A percentile compares a stretch with the other conserved stretches of the same genome.
These are phyloP conservation scores for Helostoma temminkii DNA, from an alignment of 2,797 vertebrate species.

Conservation along the genomic window DNA sequence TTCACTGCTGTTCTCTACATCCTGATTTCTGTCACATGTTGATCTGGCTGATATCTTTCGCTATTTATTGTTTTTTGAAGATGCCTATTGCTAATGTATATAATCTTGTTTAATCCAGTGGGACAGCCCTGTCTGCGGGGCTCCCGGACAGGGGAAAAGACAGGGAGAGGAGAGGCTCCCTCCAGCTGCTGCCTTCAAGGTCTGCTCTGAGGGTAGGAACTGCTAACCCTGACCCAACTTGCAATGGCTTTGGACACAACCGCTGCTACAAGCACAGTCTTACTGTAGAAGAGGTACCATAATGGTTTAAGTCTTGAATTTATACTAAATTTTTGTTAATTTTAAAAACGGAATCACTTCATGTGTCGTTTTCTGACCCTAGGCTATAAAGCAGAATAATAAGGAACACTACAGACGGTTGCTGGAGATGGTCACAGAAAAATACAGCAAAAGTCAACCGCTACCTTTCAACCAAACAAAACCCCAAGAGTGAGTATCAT, in stretches of 20 bases:
- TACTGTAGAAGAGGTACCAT: constrained; percentile 84
- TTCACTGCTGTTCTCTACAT: neutral
- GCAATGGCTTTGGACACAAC: constrained; percentile 59
- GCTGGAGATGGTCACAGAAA: constrained; percentile 84
- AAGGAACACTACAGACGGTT: constrained; percentile 85
- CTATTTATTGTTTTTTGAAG: neutral
- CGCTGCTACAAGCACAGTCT: constrained; percentile 82
- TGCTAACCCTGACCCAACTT: constrained; percentile 47
- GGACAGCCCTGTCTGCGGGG: constrained; percentile 46
- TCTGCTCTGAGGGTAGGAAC: constrained; percentile 57
- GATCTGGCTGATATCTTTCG: neutral
- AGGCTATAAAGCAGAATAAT: constrained; percentile 85
- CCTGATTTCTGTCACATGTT: no score
- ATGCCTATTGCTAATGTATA: neutral
- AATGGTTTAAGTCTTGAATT: neutral
- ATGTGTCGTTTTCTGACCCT: constrained; percentile 13
- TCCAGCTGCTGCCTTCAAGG: constrained; percentile 80
- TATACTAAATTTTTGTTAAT: neutral
- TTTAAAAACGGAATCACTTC: no score
- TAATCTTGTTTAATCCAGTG: constrained; percentile 55
- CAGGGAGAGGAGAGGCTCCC: constrained; percentile 74
- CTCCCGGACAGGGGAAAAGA: constrained; percentile 70
- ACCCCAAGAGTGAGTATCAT: constrained; percentile 77
- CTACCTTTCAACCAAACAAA: constrained; percentile 84
- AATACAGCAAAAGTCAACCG: constrained; percentile 83